These are phyloP conservation scores for Molanna angustata DNA, from an alignment of 2,888 invertebrate genomes.

Conservation along the genomic window DNA sequence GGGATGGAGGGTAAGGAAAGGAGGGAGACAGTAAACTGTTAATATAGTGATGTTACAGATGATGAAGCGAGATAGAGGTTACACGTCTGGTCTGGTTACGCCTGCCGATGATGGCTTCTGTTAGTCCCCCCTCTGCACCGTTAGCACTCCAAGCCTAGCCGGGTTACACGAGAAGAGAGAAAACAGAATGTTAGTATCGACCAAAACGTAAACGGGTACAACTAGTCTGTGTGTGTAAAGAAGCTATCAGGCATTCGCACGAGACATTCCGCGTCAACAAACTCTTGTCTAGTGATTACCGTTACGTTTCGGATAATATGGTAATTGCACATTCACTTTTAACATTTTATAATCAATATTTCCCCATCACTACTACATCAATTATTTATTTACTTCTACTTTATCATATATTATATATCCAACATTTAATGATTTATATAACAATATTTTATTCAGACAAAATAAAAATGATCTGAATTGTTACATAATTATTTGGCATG, in stretches of 20 bases:
- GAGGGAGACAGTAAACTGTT: conserved; percentile 1
- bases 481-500: no score
- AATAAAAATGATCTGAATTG: no score
- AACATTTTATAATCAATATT: no score
- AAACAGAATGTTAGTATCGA: conserved; percentile 69
- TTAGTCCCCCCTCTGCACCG: conserved; percentile 57
- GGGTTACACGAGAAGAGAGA: conserved; percentile 68
- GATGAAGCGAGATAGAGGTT: conserved; percentile 6
- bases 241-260: conserved; percentile 57
- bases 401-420: no score
- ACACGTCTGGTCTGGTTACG: background rate
- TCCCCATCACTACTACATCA: no score
- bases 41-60: conserved; percentile 12
- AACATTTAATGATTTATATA: no score
- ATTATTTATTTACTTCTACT: no score
- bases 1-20: background rate
- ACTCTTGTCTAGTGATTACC: conserved; percentile 13
- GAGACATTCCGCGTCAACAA: background rate
- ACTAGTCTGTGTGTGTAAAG: conserved; percentile 38
- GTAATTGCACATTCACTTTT: no score
- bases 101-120: no score
- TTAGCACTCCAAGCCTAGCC: conserved; percentile 80
- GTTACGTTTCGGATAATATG: conserved; percentile 27
- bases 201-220: conserved; percentile 54
- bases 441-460: no score